Conservation (phyloP, 2,113 vertebrate species). For the Struthidea cinerea region DNA sequence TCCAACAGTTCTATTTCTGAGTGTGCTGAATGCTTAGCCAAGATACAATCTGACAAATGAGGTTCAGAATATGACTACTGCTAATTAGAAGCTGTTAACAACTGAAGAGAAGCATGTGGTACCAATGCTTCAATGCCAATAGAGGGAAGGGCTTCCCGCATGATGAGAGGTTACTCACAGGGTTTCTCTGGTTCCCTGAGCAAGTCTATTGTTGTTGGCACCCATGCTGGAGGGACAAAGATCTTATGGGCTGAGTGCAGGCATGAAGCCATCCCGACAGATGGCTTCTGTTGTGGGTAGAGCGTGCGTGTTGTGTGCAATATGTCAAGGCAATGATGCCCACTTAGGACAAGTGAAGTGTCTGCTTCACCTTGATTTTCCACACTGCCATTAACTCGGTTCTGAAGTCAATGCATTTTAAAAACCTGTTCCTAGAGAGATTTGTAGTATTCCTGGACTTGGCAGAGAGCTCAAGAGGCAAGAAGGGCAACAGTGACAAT, state of each 20-base stretch:
- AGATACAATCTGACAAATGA: slow-evolving; percentile 37
- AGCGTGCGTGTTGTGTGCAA: not conserved
- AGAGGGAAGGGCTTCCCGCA: slow-evolving; percentile 30
- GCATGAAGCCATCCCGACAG: slow-evolving; percentile 64
- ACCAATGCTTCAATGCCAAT: slow-evolving; percentile 16
- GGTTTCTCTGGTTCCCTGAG: not conserved
- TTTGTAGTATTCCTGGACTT: not conserved
- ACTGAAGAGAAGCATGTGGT: slow-evolving; percentile 45
- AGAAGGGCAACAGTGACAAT: not conserved
- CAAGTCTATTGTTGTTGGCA: slow-evolving; percentile 55
- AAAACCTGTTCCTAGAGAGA: not conserved
- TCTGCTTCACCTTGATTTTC: not conserved
- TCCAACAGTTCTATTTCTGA: slow-evolving; percentile 36
- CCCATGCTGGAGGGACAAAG: slow-evolving; percentile 6
- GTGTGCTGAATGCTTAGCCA: not conserved
- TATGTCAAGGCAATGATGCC: not conserved
- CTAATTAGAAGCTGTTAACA: slow-evolving; percentile 70
- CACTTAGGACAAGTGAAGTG: not conserved
- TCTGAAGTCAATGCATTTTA: not conserved
- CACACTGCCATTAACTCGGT: not conserved
- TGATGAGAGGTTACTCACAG: slow-evolving; percentile 46
- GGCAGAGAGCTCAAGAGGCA: not conserved
- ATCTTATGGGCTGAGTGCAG: not conserved
- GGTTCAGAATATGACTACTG: slow-evolving; percentile 45
- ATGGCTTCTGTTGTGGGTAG: slow-evolving; percentile 46